These are phyloP conservation scores for Phoxinus phoxinus DNA, from an alignment of 2,113 vertebrate species.

Conservation along the genomic window DNA sequence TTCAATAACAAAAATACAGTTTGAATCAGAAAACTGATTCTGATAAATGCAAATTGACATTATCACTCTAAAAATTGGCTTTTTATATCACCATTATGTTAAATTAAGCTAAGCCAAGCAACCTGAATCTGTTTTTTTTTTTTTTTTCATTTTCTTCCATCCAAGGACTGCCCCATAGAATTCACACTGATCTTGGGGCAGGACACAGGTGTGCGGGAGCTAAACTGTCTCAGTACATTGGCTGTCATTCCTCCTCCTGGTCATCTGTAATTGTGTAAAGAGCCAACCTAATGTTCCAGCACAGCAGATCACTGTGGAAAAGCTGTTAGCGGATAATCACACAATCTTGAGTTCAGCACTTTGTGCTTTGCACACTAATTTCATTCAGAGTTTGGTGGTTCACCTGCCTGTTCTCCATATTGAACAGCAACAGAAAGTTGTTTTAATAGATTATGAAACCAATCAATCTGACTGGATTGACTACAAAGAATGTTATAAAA, in stretches of 20 bases:
- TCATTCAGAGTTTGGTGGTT: background rate
- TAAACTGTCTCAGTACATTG: background rate
- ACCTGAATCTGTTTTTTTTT: background rate
- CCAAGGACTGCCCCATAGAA: background rate
- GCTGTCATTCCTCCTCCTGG: background rate
- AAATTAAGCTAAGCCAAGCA: background rate
- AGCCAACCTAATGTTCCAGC: constrained; percentile 16
- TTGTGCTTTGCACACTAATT: constrained; percentile 42
- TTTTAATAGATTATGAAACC: background rate
- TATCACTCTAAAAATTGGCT: no score
- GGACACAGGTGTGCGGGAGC: background rate
- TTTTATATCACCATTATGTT: background rate
- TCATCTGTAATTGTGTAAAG: constrained; percentile 25
- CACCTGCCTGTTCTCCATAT: background rate
- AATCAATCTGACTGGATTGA: background rate
- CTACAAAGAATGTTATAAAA: background rate
- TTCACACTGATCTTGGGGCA: background rate
- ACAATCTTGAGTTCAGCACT: constrained; percentile 17
- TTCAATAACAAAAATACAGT: background rate
- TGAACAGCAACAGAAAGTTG: background rate
- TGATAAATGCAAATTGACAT: no score
- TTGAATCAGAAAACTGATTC: background rate
- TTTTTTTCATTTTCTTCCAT: no score
- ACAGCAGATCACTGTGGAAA: constrained; percentile 31
- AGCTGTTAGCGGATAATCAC: constrained; percentile 27